Conservation (phyloP, 2,888 invertebrate species). For the Diaperis boleti region DNA sequence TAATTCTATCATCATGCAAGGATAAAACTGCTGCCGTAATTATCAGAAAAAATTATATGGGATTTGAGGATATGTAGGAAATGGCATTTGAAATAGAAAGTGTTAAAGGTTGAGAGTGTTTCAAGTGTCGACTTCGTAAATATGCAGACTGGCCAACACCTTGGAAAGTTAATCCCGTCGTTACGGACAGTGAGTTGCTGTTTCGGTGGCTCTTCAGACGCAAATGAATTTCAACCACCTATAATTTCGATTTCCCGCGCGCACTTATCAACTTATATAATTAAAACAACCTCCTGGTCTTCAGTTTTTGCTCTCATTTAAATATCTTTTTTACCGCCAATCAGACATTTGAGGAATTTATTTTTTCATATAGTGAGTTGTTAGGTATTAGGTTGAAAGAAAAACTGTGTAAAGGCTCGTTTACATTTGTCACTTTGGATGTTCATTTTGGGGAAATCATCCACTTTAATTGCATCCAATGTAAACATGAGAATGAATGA, state of each 20-base stretch:
- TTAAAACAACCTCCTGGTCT: slow-evolving; percentile 45
- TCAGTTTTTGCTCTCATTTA: slow-evolving; percentile 43
- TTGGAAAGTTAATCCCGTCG: slow-evolving; percentile 51
- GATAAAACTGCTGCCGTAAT: slow-evolving; percentile 1
- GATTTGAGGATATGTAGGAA: slow-evolving; percentile 16
- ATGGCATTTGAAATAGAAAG: slow-evolving; percentile 27
- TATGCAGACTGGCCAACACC: slow-evolving; percentile 24
- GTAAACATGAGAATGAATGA: no score
- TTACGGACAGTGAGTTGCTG: slow-evolving; percentile 55
- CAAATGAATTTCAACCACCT: slow-evolving; percentile 45
- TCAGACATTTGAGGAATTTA: slow-evolving; percentile 1
- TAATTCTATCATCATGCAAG: slow-evolving; percentile 17
- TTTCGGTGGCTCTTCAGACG: slow-evolving; percentile 43
- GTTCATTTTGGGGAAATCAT: no score
- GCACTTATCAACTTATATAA: slow-evolving; percentile 48
- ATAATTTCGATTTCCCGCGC: slow-evolving; percentile 48
- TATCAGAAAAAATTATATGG: slow-evolving; percentile 26
- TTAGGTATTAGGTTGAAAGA: no score
- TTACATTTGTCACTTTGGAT: no score
- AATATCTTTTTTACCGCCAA: slow-evolving; percentile 5
- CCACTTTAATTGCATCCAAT: no score
- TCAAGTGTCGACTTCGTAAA: slow-evolving; percentile 9
- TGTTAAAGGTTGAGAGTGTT: slow-evolving; percentile 15
- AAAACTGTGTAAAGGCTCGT: no score
- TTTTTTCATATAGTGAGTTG: no score